Base-by-base conservation (phyloP, 2,113 vertebrate genomes). In the Lagopus muta region DNA sequence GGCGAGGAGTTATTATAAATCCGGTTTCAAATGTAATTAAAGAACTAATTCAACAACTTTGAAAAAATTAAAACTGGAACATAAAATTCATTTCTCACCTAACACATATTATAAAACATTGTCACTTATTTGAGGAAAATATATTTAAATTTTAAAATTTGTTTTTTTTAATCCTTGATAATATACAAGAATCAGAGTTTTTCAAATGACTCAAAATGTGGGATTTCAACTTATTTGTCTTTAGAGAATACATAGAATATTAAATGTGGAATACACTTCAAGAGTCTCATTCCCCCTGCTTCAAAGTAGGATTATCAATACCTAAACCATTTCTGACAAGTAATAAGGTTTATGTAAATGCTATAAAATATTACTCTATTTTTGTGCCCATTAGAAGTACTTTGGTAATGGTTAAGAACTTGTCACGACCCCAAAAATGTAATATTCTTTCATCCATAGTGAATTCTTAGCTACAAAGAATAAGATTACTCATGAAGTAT, bases 1-100 rank as follows among this genome's bases (percentile, higher is more conserved):
- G 57, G 19, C 7, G 86, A 90, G 15, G 34, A 21, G 3, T 78
- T 84, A 58, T 42, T 62, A 61, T 88, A 93, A 90, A 57, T 2
- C 32, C 77, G 40, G 81, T 34, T 52, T 91, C 65, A 93, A 52
- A 19, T 90, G 90, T 62, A 90, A 95, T 88, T 90, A 83, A 88
- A 77, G 64, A 86, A 71, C 11, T 11, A 83, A 71, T 95, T 88
- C 60, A 77, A 74, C 55, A 74, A 13, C 21, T 81, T 34, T 74
- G 11, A 50, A 42, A 42, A 75, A 90, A 71, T 64, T 91, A 74
- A 45, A 25, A 22, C 5, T 50, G 14, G 19, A 83, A 64, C 64
- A 77, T 48, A 62, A 61, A 77, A 11, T 72, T 79, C 9, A 16
- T 57, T 93, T 89, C 80, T 50, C 24, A 82, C 18, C 6, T 70